These are phyloP conservation scores for Cyanoderma ruficeps DNA, from an alignment of 2,113 vertebrate species.

Conservation along the genomic window DNA sequence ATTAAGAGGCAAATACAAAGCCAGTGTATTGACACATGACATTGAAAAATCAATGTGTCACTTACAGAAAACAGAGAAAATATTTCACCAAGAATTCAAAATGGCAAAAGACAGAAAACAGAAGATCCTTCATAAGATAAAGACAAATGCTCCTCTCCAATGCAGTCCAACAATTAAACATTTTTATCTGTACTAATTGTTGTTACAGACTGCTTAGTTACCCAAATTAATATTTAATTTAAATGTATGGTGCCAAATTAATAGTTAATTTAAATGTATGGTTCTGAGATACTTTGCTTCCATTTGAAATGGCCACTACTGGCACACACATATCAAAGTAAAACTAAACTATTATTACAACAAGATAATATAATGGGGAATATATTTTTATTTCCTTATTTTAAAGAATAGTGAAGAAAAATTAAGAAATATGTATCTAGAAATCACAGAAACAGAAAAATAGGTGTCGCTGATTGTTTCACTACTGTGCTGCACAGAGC, in stretches of 20 bases:
- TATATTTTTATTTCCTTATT: background rate
- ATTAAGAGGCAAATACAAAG: background rate
- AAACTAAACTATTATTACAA: background rate
- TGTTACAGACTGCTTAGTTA: background rate
- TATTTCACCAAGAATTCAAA: background rate
- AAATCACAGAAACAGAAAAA: background rate
- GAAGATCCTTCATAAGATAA: background rate
- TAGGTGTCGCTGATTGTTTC: background rate
- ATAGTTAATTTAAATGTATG: background rate
- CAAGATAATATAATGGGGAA: background rate
- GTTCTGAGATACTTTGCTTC: background rate
- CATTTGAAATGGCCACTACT: background rate
- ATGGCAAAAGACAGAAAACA: background rate
- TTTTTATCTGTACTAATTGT: background rate
- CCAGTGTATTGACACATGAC: rapidly evolving
- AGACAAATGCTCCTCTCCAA: background rate
- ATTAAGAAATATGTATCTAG: background rate
- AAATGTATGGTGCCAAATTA: background rate
- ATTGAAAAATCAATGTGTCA: background rate
- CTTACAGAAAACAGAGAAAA: background rate
- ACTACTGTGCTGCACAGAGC: background rate
- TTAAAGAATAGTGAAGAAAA: background rate
- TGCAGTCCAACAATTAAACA: background rate
- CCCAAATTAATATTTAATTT: background rate
- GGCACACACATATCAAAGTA: background rate